phyloP scores from a whole-genome alignment of 1,140 invertebrate genomes.

The Paraescarpia echinospica region DNA sequence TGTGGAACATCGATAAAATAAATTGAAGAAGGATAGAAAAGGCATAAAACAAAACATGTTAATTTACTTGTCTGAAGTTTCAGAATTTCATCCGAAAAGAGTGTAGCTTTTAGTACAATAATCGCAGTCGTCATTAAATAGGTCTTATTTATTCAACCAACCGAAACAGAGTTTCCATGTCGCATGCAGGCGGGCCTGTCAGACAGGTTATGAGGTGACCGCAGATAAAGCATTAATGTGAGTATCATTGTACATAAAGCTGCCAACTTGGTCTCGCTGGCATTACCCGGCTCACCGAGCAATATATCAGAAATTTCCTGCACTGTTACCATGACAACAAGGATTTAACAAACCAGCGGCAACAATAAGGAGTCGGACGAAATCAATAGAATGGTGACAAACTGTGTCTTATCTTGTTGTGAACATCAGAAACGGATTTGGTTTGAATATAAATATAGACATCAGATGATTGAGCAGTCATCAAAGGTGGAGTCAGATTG shows the following conservation, averaged over 20 bases:
- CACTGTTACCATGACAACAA: not conserved
- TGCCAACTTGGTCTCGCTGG: not conserved
- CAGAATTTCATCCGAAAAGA: not conserved
- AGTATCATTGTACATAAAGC: not conserved
- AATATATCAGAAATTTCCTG: not conserved
- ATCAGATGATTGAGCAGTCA: not conserved
- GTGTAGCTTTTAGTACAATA: not conserved
- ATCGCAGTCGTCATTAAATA: not conserved
- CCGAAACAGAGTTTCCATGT: not conserved
- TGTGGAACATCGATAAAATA: too few species aligned
- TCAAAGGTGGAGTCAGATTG: not conserved
- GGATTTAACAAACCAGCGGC: not conserved
- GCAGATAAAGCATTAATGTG: not conserved
- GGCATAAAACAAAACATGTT: too few species aligned
- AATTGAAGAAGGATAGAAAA: too few species aligned
- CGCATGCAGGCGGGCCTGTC: not conserved
- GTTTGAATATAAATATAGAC: not conserved
- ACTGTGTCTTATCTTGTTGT: not conserved
- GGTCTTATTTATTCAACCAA: not conserved
- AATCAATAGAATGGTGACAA: not conserved
- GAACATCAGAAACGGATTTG: not conserved
- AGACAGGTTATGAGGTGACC: not conserved
- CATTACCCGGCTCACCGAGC: not conserved
- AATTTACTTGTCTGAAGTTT: not conserved
- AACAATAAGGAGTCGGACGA: not conserved